Evolutionary conservation across 2,797 vertebrate genomes (phyloP).

Genomic region (Amblyopsis hoosieri): DNA sequence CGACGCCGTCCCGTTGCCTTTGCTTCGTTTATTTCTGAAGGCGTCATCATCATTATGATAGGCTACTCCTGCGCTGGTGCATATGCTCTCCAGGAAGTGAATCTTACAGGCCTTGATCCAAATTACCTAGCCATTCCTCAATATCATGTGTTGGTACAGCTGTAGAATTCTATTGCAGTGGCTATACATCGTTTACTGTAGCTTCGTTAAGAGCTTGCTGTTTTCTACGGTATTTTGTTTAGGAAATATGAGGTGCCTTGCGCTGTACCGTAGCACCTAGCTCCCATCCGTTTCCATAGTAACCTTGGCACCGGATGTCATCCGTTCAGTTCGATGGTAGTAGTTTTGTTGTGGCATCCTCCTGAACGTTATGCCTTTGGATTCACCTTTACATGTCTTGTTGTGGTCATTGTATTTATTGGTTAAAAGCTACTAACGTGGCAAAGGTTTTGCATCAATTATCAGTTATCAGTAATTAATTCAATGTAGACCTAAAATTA

Average conservation of each 20-base stretch:
- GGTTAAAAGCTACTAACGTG: background rate
- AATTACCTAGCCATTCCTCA: conserved; percentile 8
- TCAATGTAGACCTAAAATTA: too few relatives aligned
- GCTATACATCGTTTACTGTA: background rate
- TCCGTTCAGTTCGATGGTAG: conserved; percentile 12
- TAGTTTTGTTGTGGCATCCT: conserved; percentile 20
- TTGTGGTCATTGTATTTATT: background rate
- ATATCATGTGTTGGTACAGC: conserved; percentile 9
- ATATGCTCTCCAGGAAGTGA: conserved; percentile 69
- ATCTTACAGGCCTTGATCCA: conserved; percentile 56
- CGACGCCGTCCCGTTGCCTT: background rate
- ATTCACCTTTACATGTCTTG: background rate
- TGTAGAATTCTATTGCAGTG: background rate
- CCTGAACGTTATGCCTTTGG: background rate
- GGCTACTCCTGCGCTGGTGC: conserved; percentile 49
- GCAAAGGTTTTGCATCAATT: too few relatives aligned
- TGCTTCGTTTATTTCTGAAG: background rate
- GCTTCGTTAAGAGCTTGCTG: background rate
- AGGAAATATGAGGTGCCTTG: conserved; percentile 1
- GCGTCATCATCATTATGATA: conserved; percentile 25
- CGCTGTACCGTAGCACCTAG: conserved; percentile 34
- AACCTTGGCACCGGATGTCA: conserved; percentile 64
- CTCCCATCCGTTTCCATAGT: conserved; percentile 76
- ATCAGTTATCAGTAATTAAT: too few relatives aligned
- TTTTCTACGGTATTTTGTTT: background rate